Evolutionary conservation across 23 tunicate genomes (phyloP), one percentile per base, ranked within the genome.

Genomic region (Trididemnum miniatum): DNA sequence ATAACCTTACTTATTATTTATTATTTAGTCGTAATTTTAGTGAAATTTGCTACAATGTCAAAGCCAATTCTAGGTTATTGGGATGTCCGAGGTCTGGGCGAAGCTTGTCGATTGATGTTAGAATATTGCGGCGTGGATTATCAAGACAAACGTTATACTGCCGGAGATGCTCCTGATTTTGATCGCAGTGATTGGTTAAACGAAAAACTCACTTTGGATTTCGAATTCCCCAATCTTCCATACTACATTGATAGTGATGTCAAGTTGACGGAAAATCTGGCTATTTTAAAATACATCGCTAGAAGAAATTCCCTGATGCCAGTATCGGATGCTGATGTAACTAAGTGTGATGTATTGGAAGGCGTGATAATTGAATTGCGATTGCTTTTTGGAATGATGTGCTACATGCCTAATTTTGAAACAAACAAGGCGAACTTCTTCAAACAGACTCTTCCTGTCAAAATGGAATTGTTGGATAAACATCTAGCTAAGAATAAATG

Each of bases 211-310:
- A 65, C 37, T 9, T 31, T 71, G 2, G 81, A 79, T 26, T 50
- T 89, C 0, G 84, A 65, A 50, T 89, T 89, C 62, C 94, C 94
- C 28, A 89, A 89, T 66, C 57, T 89, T 1, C 94, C 92, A 0
- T 88, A 76, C 62, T 71, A 35, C 67, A 51, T 83, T 23, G 94
- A 89, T 38, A 84, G 88, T n/a, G 94, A 89, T 65, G 57, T 89
- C 20, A 50, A 35, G 23, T 20, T 89, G 20, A 75, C 84, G 25
- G 88, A 89, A 35, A 76, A 79, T 30, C 31, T 57, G 0, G 85
- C 83, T 4, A 54, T 85, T 0, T 28, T 65, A 51, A 65, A 78
- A 30, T 51, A 89, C 38, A 52, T 89, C 77, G 94, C 84, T 20
- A 71, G 83, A 49, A 44, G 15, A 15, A 22, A 37, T 20, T 0